Evolutionary conservation across 2,113 vertebrate species (phyloP).

Genomic region (Scopus umbretta): DNA sequence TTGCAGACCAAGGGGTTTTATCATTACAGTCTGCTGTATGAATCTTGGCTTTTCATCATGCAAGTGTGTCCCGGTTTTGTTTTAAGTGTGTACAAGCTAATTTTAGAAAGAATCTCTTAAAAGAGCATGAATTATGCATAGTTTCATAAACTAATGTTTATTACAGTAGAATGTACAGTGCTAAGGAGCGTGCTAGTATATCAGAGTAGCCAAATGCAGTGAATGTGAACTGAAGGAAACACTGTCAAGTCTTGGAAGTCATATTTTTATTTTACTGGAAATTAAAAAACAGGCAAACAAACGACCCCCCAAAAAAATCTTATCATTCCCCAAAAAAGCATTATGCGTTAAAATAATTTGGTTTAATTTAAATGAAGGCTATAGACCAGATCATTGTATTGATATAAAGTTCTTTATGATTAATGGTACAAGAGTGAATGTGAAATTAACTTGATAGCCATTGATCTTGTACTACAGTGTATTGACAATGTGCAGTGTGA

Average conservation of each 20-base stretch:
- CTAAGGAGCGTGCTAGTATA: not conserved
- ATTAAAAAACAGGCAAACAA: not conserved
- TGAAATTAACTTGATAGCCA: conserved; percentile 35
- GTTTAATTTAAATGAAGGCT: not conserved
- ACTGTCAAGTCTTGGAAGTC: not conserved
- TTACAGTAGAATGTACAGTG: not conserved
- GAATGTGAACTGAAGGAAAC: not conserved
- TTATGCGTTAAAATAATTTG: not conserved
- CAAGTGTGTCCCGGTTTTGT: not conserved
- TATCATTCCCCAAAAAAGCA: not conserved
- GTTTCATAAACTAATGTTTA: not conserved
- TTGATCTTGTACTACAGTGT: conserved; percentile 3
- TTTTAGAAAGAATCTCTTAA: not conserved
- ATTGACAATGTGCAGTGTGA: not conserved
- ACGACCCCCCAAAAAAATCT: no score
- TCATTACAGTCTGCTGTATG: not conserved
- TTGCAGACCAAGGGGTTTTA: not conserved
- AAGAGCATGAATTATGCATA: not conserved
- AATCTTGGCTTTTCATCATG: not conserved
- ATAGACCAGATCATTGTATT: not conserved
- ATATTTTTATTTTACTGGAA: not conserved
- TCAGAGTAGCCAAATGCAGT: not conserved
- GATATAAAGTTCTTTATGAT: not conserved
- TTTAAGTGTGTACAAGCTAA: not conserved
- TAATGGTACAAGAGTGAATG: not conserved